phyloP scores from a whole-genome alignment of 2,113 vertebrate genomes.

The Notiomystis cincta region DNA sequence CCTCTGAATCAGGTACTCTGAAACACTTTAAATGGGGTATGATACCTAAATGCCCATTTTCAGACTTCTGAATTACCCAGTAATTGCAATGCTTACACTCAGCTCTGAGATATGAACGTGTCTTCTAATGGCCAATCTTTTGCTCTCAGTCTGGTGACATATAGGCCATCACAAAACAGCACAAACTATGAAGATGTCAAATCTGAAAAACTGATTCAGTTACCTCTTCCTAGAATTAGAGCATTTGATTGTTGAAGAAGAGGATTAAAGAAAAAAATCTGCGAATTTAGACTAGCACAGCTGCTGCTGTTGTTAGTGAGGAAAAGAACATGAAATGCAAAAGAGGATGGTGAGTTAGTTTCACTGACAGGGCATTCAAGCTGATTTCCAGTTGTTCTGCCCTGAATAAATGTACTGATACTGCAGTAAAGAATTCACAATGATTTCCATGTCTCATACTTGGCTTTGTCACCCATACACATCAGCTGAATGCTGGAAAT shows the following conservation, averaged over 20 bases:
- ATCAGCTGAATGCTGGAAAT: constrained; percentile 17
- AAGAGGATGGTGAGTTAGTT: not conserved
- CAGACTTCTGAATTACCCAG: not conserved
- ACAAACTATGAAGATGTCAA: not conserved
- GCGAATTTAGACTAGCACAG: not conserved
- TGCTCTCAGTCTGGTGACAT: not conserved
- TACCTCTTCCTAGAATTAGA: not conserved
- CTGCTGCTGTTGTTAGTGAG: not conserved
- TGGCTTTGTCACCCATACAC: not conserved
- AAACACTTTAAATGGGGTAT: not conserved
- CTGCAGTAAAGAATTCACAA: not conserved
- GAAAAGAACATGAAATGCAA: constrained; percentile 11
- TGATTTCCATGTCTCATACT: not conserved
- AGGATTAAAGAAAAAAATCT: not conserved
- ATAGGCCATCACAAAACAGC: not conserved
- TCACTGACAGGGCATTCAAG: not conserved
- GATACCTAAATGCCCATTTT: not conserved
- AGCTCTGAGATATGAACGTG: not conserved
- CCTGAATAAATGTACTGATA: constrained; percentile 1
- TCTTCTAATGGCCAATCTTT: not conserved
- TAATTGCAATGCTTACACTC: not conserved
- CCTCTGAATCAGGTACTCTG: not conserved
- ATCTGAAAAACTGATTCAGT: not conserved
- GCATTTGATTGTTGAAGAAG: not conserved
- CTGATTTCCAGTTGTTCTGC: constrained; percentile 38